phyloP scores from a whole-genome alignment of 1,140 invertebrate genomes.

The Drosophila burlai region DNA sequence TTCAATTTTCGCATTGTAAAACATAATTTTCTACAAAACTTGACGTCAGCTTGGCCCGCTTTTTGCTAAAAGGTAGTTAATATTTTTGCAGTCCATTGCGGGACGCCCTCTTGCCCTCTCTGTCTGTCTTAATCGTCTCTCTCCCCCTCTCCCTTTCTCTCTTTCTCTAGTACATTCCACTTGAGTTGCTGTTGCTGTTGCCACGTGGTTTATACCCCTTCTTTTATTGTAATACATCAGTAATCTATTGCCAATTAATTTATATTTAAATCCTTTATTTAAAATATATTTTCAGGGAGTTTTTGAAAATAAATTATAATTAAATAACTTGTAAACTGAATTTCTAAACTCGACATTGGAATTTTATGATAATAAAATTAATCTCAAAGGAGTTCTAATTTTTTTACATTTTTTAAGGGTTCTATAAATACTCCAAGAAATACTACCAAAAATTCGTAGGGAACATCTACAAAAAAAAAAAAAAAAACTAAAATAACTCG shows the following conservation, averaged over 20 bases:
- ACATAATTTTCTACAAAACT: conserved; percentile 72
- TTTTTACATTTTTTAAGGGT: too few species aligned
- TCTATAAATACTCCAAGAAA: too few species aligned
- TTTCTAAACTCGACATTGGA: too few species aligned
- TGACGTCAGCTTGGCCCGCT: conserved; percentile 64
- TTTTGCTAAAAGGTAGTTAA: conserved; percentile 65
- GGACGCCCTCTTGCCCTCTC: background rate
- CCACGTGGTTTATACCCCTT: background rate
- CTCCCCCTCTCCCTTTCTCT: background rate
- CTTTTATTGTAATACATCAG: background rate
- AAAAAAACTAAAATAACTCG: too few species aligned
- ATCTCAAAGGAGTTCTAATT: too few species aligned
- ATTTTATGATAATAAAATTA: too few species aligned
- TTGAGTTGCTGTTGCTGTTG: conserved; percentile 29
- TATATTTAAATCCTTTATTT: background rate
- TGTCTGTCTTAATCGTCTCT: background rate
- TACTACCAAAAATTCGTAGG: too few species aligned
- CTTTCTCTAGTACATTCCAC: conserved; percentile 30
- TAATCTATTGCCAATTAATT: background rate
- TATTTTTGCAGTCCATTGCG: conserved; percentile 60
- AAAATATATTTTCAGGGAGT: background rate
- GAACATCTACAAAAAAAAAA: too few species aligned
- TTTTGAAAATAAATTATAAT: background rate
- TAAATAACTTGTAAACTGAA: too few species aligned
- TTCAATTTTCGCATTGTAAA: conserved; percentile 76